Percentiles rank a stretch among this genome's conserved stretches.
Conservation (phyloP, 2,797 vertebrate genomes). For the Microhierax caerulescens region DNA sequence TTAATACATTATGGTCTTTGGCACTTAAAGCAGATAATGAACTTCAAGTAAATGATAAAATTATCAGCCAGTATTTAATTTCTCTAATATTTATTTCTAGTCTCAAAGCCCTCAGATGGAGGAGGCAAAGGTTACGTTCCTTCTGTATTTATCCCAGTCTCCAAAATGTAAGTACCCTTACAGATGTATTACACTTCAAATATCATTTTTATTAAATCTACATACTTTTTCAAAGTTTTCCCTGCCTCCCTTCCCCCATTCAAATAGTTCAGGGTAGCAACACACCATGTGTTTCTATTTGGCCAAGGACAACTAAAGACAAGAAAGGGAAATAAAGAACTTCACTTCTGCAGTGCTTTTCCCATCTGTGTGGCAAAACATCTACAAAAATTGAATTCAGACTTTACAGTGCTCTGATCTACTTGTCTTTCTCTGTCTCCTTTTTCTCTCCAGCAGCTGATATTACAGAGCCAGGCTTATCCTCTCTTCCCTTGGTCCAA, state of each 20-base stretch:
- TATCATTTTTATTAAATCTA: not conserved
- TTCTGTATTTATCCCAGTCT: constrained; percentile 91
- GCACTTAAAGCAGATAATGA: not conserved
- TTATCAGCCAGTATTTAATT: not conserved
- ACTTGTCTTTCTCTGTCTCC: not conserved
- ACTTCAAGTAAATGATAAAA: not conserved
- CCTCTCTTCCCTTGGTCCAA: not conserved
- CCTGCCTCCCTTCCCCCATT: not conserved
- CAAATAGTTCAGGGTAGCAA: not conserved
- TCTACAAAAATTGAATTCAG: not conserved
- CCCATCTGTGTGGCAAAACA: not conserved
- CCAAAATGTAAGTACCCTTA: constrained; percentile 81
- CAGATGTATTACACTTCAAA: not conserved
- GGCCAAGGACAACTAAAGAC: not conserved
- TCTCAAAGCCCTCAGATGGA: constrained; percentile 81
- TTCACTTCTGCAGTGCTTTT: not conserved
- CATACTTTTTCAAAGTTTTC: not conserved
- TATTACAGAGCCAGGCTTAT: not conserved
- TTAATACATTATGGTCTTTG: not conserved
- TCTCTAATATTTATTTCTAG: constrained; percentile 31
- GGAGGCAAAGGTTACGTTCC: constrained; percentile 85
- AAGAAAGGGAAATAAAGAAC: not conserved
- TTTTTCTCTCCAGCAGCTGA: not conserved
- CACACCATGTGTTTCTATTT: not conserved
- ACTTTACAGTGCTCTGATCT: not conserved